Percentiles rank a stretch among this genome's conserved stretches.
Evolutionary conservation across 64 coral and sea anemone species (phyloP).

Genomic region (Montipora efflorescens): DNA sequence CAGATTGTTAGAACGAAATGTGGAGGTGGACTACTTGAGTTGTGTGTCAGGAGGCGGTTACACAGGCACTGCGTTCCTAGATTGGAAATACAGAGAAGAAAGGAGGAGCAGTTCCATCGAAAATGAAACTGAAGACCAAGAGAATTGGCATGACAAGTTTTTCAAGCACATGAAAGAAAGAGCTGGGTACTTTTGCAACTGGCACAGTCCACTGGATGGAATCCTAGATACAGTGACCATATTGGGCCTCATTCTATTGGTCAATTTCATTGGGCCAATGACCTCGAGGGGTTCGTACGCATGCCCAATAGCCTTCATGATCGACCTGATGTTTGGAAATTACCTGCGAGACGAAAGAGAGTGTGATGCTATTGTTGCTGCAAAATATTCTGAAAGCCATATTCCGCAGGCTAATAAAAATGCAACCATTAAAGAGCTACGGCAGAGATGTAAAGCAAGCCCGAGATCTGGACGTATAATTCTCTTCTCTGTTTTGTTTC

Average conservation of each 20-base stretch:
- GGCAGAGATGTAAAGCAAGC: background rate
- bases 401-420: background rate
- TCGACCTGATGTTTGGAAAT: constrained; percentile 68
- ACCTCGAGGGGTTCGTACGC: constrained; percentile 35
- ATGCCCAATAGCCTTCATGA: constrained; percentile 50
- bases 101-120: no score
- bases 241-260: constrained; percentile 21
- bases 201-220: constrained; percentile 42
- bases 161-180: constrained; percentile 71
- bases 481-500: no score
- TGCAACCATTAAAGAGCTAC: background rate
- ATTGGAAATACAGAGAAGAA: no score
- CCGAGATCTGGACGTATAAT: no score
- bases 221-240: background rate
- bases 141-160: no score
- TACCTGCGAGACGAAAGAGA: constrained; percentile 54
- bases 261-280: constrained; percentile 52
- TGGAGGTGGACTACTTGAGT: no score
- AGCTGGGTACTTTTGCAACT: constrained; percentile 41
- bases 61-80: no score
- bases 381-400: background rate
- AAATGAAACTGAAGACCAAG: no score
- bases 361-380: constrained; percentile 27
- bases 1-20: no score
- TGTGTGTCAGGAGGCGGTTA: no score